phyloP scores from a whole-genome alignment of 1,140 invertebrate genomes.

The Drosophila repleta region DNA sequence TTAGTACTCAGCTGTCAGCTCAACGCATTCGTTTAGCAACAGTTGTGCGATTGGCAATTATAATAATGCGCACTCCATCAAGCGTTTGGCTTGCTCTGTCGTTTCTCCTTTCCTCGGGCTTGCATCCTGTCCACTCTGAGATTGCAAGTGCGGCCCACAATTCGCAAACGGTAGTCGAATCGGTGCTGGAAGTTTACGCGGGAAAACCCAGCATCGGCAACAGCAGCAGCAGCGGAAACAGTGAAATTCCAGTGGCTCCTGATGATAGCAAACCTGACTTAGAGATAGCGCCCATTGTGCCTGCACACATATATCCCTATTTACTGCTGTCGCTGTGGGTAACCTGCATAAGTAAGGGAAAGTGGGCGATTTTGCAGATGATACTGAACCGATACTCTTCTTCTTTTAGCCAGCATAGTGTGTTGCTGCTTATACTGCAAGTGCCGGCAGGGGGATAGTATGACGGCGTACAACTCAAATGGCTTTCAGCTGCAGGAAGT shows the following conservation, averaged over 20 bases:
- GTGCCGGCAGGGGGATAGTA: slow-evolving; percentile 43
- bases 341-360: slow-evolving; percentile 38
- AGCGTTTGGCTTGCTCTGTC: neutral
- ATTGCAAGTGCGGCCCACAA: slow-evolving; percentile 5
- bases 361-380: neutral
- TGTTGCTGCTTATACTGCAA: slow-evolving; percentile 56
- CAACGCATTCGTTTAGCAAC: slow-evolving; percentile 3
- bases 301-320: slow-evolving; percentile 31
- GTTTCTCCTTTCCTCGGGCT: neutral
- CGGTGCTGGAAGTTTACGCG: slow-evolving; percentile 21
- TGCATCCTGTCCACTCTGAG: neutral
- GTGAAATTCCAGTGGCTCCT: neutral
- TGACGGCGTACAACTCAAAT: slow-evolving; percentile 40
- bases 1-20: too few relatives aligned
- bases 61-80: neutral
- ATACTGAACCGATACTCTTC: neutral
- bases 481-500: slow-evolving; percentile 56
- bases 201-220: slow-evolving; percentile 12
- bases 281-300: slow-evolving; percentile 1
- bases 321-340: slow-evolving; percentile 54
- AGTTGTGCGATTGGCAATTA: slow-evolving; percentile 2
- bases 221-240: neutral
- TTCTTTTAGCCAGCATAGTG: slow-evolving; percentile 34
- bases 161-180: slow-evolving; percentile 15
- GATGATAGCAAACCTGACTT: neutral